Conservation (phyloP, 2,888 invertebrate species). For the Prosapia bicincta region DNA sequence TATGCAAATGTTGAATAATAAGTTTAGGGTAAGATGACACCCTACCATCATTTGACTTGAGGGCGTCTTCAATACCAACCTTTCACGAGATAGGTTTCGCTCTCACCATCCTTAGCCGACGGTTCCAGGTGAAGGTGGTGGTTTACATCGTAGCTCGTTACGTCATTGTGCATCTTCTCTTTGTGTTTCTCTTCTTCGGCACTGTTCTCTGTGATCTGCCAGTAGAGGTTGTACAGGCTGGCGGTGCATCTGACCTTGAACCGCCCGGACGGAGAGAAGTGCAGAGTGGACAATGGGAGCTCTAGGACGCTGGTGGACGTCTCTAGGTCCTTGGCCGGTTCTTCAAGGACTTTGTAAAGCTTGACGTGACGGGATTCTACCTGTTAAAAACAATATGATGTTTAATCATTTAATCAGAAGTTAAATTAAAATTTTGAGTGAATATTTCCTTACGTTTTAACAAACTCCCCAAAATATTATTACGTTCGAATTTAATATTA, state of each 20-base stretch:
- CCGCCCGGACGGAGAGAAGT: slow-evolving; percentile 15
- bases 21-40: too few species aligned
- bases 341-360: slow-evolving; percentile 16
- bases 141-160: background rate
- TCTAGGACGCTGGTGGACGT: slow-evolving; percentile 25
- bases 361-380: slow-evolving; percentile 24
- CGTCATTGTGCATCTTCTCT: background rate
- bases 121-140: background rate
- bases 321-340: slow-evolving; percentile 11
- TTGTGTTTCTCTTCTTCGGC: slow-evolving; percentile 52
- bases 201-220: slow-evolving; percentile 62
- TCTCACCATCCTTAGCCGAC: background rate
- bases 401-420: too few species aligned
- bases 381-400: slow-evolving; percentile 3
- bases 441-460: too few species aligned
- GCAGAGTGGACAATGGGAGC: slow-evolving; percentile 12
- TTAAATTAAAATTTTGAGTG: too few species aligned
- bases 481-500: too few species aligned
- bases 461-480: too few species aligned
- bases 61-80: background rate
- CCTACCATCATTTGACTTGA: too few species aligned
- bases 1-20: too few species aligned
- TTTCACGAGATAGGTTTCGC: background rate
- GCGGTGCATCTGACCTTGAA: slow-evolving; percentile 55
- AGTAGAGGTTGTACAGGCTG: slow-evolving; percentile 61